Evolutionary conservation across 2,888 invertebrate species (phyloP).

Genomic region (Cryptus viduatorius): DNA sequence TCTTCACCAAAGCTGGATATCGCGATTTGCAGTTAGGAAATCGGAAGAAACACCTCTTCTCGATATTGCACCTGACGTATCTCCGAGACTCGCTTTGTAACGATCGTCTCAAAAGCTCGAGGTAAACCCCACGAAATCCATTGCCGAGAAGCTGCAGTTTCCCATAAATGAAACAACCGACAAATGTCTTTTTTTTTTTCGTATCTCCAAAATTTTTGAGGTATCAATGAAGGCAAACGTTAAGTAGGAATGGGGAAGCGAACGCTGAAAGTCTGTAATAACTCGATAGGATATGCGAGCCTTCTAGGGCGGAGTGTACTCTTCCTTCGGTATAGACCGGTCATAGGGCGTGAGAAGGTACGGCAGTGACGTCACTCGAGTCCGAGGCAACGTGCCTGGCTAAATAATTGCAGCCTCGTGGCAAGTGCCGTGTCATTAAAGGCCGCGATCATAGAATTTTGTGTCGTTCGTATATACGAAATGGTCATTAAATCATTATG

Average conservation of each 20-base stretch:
- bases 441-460: conserved; percentile 83
- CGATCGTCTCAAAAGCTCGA: conserved; percentile 60
- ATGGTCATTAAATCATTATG: conserved; percentile 84
- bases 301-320: conserved; percentile 80
- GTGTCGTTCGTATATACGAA: conserved; percentile 83
- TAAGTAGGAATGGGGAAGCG: conserved; percentile 10
- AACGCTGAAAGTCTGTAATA: conserved; percentile 44
- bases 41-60: conserved; percentile 45
- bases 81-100: conserved; percentile 64
- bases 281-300: conserved; percentile 33
- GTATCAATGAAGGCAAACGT: too few species aligned
- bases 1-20: background rate
- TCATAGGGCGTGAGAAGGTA: conserved; percentile 84
- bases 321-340: conserved; percentile 74
- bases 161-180: too few species aligned
- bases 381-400: conserved; percentile 79
- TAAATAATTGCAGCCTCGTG: conserved; percentile 84
- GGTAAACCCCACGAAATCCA: background rate
- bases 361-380: conserved; percentile 81
- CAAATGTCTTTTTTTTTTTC: too few species aligned
- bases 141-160: too few species aligned
- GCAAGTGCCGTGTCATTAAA: conserved; percentile 84
- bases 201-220: too few species aligned
- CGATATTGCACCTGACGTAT: conserved; percentile 72
- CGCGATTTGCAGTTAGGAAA: conserved; percentile 13